phyloP scores from a whole-genome alignment of 2,888 invertebrate species.

The Drosophila planitibia region DNA sequence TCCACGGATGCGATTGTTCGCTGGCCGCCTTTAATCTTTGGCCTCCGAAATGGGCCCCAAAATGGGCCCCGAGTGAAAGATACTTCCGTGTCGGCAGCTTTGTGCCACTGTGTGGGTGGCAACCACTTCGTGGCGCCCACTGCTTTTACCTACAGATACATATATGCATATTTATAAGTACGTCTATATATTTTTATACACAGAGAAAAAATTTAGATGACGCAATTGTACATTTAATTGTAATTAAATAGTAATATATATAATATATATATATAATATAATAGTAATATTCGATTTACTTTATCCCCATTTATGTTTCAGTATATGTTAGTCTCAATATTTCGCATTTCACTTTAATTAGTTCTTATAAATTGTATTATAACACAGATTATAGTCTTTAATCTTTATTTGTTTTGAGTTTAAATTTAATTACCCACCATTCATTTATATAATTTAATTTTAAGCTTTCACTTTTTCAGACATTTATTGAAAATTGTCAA shows the following conservation, averaged over 20 bases:
- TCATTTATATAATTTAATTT: neutral
- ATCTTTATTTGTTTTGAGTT: neutral
- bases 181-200: neutral
- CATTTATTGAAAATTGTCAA: neutral
- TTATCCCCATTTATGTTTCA: neutral
- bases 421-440: accelerated
- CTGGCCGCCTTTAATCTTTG: constrained; percentile 68
- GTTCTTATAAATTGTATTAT: neutral
- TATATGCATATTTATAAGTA: neutral
- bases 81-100: constrained; percentile 72
- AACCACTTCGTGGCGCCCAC: constrained; percentile 51
- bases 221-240: neutral
- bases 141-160: neutral
- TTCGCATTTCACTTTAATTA: neutral
- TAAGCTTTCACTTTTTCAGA: neutral
- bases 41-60: constrained; percentile 30
- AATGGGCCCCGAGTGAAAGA: constrained; percentile 58
- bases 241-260: neutral
- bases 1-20: constrained; percentile 46
- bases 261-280: no score
- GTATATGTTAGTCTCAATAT: neutral
- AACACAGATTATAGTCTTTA: neutral
- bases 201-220: neutral
- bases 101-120: constrained; percentile 67
- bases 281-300: neutral